Evolutionary conservation across 2,113 vertebrate genomes (phyloP).

Genomic region (Chionomys nivalis): DNA sequence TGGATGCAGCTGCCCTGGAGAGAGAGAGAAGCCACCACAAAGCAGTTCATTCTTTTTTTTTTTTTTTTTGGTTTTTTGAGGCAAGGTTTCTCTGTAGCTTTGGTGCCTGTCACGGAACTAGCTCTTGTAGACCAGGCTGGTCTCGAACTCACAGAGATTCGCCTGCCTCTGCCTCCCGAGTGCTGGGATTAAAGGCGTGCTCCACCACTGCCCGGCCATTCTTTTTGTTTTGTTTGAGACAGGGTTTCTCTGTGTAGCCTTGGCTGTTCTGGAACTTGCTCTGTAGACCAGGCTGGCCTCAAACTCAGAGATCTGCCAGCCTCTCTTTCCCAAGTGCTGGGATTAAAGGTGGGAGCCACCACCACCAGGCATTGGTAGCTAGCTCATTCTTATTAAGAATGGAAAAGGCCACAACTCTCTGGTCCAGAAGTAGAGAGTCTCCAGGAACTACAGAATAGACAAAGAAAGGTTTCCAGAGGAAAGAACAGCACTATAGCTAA

Average conservation of each 20-base stretch:
- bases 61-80: neutral
- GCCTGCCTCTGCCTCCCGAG: no score
- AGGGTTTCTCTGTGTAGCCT: neutral
- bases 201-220: no score
- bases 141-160: neutral
- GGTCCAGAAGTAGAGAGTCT: neutral
- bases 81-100: neutral
- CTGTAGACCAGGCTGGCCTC: neutral
- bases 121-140: neutral
- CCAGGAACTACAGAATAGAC: neutral
- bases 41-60: neutral
- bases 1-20: neutral
- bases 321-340: neutral
- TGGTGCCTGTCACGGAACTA: neutral
- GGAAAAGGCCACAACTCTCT: neutral
- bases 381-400: neutral
- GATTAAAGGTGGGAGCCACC: neutral
- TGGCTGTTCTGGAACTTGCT: neutral
- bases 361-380: neutral
- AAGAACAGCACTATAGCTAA: no score
- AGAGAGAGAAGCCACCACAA: neutral
- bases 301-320: neutral
- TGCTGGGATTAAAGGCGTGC: neutral
- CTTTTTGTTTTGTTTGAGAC: neutral
- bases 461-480: conserved; percentile 12